Evolutionary conservation across 2,113 vertebrate genomes (phyloP).

Genomic region (Hylia prasina): DNA sequence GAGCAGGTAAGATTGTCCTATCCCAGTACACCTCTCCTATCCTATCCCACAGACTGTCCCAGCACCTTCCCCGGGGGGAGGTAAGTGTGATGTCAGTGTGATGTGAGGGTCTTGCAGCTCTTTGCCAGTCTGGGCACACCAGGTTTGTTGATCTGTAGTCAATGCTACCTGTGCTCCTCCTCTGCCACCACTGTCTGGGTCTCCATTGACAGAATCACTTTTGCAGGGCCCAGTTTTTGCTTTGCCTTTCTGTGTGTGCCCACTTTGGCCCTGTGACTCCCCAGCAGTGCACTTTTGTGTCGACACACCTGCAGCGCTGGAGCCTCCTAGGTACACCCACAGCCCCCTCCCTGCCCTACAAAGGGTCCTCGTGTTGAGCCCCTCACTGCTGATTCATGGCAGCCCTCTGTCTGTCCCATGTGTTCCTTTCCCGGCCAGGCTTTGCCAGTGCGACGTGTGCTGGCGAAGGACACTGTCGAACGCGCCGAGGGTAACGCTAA

Average conservation of each 20-base stretch:
- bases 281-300: neutral
- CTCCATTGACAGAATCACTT: neutral
- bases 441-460: neutral
- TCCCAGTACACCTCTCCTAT: neutral
- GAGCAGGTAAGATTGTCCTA: neutral
- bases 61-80: neutral
- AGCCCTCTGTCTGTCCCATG: neutral
- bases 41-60: neutral
- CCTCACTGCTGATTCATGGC: neutral
- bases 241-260: neutral
- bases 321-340: neutral
- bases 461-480: neutral
- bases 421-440: neutral
- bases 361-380: neutral
- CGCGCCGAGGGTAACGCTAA: rapidly evolving
- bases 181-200: neutral
- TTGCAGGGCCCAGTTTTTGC: neutral
- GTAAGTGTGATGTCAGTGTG: rapidly evolving
- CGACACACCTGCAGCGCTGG: rapidly evolving
- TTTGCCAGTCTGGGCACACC: neutral
- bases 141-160: neutral
- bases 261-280: neutral
- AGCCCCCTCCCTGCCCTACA: neutral
- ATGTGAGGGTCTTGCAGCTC: neutral
- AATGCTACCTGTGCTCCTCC: neutral